phyloP scores from a whole-genome alignment of 2,797 vertebrate species.

The Anguilla anguilla region DNA sequence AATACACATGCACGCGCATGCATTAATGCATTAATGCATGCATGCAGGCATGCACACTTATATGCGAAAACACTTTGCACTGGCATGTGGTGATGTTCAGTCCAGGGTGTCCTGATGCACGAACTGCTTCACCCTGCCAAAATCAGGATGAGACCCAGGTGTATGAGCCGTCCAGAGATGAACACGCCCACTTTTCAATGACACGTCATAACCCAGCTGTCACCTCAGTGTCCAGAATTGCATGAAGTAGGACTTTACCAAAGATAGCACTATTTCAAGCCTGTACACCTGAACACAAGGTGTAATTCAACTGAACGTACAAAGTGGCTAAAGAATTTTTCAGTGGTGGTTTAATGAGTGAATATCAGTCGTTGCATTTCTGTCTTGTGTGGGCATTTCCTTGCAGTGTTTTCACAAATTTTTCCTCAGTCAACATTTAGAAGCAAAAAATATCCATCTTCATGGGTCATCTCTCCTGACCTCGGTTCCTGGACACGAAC shows the following conservation, averaged over 20 bases:
- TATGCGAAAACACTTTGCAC: background rate
- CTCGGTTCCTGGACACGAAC: slow-evolving; percentile 1
- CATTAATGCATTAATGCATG: background rate
- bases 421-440: background rate
- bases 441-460: slow-evolving; percentile 5
- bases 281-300: background rate
- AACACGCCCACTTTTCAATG: background rate
- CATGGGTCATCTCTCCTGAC: background rate
- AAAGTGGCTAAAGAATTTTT: background rate
- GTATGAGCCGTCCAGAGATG: background rate
- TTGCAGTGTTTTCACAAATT: background rate
- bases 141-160: background rate
- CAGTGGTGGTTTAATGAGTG: background rate
- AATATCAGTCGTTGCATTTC: background rate
- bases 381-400: background rate
- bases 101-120: background rate
- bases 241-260: background rate
- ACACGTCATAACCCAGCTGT: background rate
- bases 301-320: background rate
- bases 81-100: background rate
- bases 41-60: too few relatives aligned
- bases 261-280: background rate
- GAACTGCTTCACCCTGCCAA: background rate
- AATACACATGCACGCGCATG: background rate
- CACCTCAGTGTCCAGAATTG: background rate